Base-by-base conservation (phyloP, 2,888 invertebrate species). In the Volucella inanis region DNA sequence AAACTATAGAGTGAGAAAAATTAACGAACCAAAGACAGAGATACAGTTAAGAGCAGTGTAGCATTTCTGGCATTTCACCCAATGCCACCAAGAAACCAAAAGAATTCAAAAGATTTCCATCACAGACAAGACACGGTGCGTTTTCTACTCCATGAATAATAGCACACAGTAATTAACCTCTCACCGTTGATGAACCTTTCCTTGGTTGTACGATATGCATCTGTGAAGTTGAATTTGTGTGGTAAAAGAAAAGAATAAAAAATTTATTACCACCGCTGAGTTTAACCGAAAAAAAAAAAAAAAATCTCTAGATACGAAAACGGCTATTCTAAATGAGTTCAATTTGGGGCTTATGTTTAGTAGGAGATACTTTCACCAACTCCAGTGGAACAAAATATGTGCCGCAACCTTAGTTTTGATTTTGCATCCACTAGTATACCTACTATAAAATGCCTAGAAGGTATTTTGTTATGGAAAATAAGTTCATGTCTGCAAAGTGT, bases 1-100 rank as follows among this genome's bases (percentile, higher is more conserved):
- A 61, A 79, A 43, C 43, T 65, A 72, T 82, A 54, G 68, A 72
- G 62, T 78, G 79, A 74, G 54, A 75, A 71, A 64, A 79, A 80
- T 84, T 84, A 80, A 84, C 79, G 75, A 84, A 80, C 84, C 84
- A 65, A 68, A 78, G 45, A 78, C n/a, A 43, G 12, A 39, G 14
- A 55, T 50, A 81, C 71, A 61, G 71, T 65, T 82, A 77, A 41
- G 43, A 52, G 71, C 39, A 59, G 59, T 65, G 45, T 65, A 65
- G 65, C 52, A 72, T 59, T 67, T 68, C 18, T 43, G 2, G 31
- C 31, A 31, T 31, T 74, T 2, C 45, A 22, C 49, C 3, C 2
- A 4, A 41, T n/a, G 15, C 45, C 38, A 31, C 6, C 31, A 31
- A 31, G 3, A 31, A 64, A 18, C 70, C 12, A 12, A 47, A 39